Evolutionary conservation across 1,140 invertebrate species (phyloP), one percentile per base, ranked within the genome.

Genomic region (Micrasema minimum): DNA sequence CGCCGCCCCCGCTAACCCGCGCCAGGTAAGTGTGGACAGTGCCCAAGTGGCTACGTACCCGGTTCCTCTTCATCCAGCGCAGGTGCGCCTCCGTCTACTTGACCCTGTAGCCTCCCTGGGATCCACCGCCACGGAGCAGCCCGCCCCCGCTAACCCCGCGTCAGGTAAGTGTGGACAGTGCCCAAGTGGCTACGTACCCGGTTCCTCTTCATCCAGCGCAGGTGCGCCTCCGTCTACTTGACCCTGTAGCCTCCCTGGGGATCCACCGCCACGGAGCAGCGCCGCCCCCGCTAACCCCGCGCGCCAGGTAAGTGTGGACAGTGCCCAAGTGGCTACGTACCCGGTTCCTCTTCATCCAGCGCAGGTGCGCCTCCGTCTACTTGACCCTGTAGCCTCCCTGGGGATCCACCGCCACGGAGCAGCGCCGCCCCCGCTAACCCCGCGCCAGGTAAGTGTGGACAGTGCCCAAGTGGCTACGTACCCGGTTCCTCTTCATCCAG

Each of bases 401-500:
- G 7, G 12, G 1, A 14, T 46, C 45, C n/a, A n/a, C 45, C 7
- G 45, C 16, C 1, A 2, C n/a, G 45, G 14, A 16, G 12, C 45
- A n/a, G 20, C 16, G 16, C 14, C 12, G n/a, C 16, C 53, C 20
- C 11, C 11, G 3, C 20, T 7, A 20, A 14, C 11, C 20, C 26
- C 11, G 6, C n/a, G 45, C 12, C 14, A 37, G 31, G 26, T 16
- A 12, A 14, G 35, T 16, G 45, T 64, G 62, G 9, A 35, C n/a
- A 14, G 18, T 5, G 23, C 0, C n/a, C n/a, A n/a, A n/a, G 31
- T 1, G 18, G 38, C 5, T 43, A 81, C 83, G 87, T 87, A 93
- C 92, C 87, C 91, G 87, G 85, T 94, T 93, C 82, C 90, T 88
- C 82, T 92, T 91, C 86, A 92, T 91, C 92, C 92, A 94, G 85